Evolutionary conservation across 2,888 invertebrate species (phyloP).

Genomic region (Phytoseiulus persimilis): DNA sequence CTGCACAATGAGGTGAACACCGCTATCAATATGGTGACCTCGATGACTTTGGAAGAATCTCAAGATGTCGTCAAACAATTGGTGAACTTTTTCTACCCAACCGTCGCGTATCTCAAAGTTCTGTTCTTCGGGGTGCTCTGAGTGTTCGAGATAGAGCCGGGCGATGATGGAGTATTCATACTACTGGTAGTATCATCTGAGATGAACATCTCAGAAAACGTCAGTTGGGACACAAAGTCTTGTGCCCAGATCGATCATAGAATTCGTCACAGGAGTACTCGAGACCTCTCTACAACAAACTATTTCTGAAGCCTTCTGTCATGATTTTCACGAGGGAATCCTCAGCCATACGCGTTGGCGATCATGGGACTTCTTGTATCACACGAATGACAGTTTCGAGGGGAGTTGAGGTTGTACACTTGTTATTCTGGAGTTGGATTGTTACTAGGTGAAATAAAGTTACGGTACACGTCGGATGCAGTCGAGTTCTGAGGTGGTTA

Average conservation of each 20-base stretch:
- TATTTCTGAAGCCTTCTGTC: background rate
- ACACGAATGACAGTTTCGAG: background rate
- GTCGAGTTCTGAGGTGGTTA: background rate
- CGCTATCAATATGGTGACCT: conserved; percentile 48
- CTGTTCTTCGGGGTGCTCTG: conserved; percentile 24
- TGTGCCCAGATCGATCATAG: no score
- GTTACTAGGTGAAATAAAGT: background rate
- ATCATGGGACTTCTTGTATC: background rate
- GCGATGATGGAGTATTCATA: background rate
- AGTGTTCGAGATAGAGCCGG: background rate
- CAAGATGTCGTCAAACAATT: conserved; percentile 26
- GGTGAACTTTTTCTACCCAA: conserved; percentile 34
- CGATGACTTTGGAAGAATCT: conserved; percentile 1
- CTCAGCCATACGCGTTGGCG: background rate
- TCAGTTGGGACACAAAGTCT: no score
- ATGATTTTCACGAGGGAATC: background rate
- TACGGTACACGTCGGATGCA: background rate
- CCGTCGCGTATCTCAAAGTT: conserved; percentile 27
- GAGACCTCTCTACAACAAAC: no score
- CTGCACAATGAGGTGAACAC: conserved; percentile 52
- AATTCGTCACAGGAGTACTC: no score
- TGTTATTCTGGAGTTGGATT: background rate
- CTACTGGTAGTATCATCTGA: no score
- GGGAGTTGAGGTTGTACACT: background rate
- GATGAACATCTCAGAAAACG: no score